Conservation (phyloP, 2,113 vertebrate genomes). For the Thermophis baileyi region DNA sequence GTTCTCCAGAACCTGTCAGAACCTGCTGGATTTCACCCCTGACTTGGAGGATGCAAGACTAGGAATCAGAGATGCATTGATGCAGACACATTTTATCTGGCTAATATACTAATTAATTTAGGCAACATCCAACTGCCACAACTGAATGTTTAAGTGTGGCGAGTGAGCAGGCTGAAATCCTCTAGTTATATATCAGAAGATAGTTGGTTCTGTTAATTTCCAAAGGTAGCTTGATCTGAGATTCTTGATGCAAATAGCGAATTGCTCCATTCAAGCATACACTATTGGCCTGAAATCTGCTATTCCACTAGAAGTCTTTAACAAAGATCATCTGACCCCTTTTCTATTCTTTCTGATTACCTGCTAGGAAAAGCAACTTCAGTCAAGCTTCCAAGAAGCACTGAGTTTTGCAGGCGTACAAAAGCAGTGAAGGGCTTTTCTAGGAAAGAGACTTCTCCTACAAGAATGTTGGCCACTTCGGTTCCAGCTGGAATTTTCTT, state of each 20-base stretch:
- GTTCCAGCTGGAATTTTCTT: conserved; percentile 65
- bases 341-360: conserved; percentile 40
- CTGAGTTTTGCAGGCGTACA: conserved; percentile 59
- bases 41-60: not conserved
- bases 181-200: not conserved
- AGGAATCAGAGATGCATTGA: not conserved
- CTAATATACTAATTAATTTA: not conserved
- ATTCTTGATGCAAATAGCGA: not conserved
- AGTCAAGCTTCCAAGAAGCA: conserved; percentile 60
- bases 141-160: not conserved
- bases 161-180: not conserved
- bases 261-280: not conserved
- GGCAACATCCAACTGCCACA: not conserved
- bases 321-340: not conserved
- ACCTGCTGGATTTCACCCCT: no score
- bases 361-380: conserved; percentile 77
- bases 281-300: not conserved
- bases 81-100: not conserved
- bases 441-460: conserved; percentile 73
- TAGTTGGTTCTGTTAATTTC: not conserved
- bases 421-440: conserved; percentile 68
- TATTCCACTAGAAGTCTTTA: not conserved
- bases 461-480: conserved; percentile 67
- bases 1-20: no score
- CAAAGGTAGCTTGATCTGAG: not conserved